Evolutionary conservation across 2,888 invertebrate species (phyloP), one percentile per base, ranked within the genome.

Genomic region (Chalcosyrphus nemorum): DNA sequence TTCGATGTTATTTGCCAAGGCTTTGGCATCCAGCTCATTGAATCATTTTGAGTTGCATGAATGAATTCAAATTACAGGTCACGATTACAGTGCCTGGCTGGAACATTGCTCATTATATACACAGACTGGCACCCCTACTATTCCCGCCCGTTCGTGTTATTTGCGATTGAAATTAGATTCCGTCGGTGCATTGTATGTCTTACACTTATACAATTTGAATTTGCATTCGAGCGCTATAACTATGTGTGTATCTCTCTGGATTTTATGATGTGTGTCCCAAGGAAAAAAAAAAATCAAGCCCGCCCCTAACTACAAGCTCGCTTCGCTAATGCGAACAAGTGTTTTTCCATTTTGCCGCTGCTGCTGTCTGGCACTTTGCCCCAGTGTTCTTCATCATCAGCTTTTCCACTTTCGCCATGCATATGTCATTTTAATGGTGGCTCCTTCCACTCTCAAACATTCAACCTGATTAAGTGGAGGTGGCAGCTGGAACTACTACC

Each of bases 141-240:
- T n/a, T n/a, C 3, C 65, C 27, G 5, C 35, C 50, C 70, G 35
- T 71, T 65, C 29, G 57, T n/a, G 21, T 66, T 78, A 78, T 84
- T 84, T 84, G 75, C 80, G 52, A 80, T 75, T 84, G 80, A 80
- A 84, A 84, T 84, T 84, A 74, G 80, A 75, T 84, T 84, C 63
- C 52, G 50, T 65, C 61, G 70, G 57, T 65, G 74, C 63, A 74
- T 63, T 80, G 77, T 81, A 21, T 81, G 71, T 61, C 65, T 71
- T 80, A 80, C 84, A 74, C 78, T 74, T 75, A 70, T 59, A 70
- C 57, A 32, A 80, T 80, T 59, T 76, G 70, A 68, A 81, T 81
- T 70, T 81, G 45, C 54, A 82, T 78, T 76, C 41, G 47, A 47
- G 47, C 47, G 0, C 45, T 35, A n/a, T n/a, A 38, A 13, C 13